phyloP scores from a whole-genome alignment of 2,888 invertebrate species.

The Epistrophe grossulariae region DNA sequence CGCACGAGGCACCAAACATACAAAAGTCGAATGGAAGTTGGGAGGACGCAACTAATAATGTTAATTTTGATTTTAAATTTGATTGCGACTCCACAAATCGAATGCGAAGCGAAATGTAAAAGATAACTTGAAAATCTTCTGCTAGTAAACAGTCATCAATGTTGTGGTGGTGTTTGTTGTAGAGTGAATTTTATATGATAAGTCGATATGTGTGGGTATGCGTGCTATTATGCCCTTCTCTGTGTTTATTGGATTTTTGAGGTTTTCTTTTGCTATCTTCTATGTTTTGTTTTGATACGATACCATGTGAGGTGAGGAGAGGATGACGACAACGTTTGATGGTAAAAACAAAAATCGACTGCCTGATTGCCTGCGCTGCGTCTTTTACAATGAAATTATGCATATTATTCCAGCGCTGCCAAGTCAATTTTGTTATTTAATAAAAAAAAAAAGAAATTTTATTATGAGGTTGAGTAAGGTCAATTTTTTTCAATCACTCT shows the following conservation, averaged over 20 bases:
- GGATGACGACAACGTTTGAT: conserved; percentile 15
- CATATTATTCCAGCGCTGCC: not conserved
- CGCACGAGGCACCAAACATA: conserved; percentile 20
- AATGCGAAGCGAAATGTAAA: not conserved
- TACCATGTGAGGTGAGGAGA: not conserved
- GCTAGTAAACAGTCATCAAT: not conserved
- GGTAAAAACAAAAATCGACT: not conserved
- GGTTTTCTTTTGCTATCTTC: not conserved
- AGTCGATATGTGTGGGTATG: not conserved
- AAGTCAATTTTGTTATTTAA: not conserved
- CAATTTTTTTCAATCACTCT: too few species aligned
- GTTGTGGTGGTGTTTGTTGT: not conserved
- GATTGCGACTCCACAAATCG: conserved; percentile 29
- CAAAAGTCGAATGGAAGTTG: conserved; percentile 39
- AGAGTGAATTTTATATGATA: not conserved
- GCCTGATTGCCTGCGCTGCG: not conserved
- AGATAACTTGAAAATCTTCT: conserved; percentile 29
- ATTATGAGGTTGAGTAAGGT: conserved; percentile 4
- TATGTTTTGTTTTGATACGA: conserved; percentile 22
- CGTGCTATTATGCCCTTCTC: not conserved
- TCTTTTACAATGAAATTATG: too few species aligned
- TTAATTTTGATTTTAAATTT: conserved; percentile 45
- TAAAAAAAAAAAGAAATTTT: not conserved
- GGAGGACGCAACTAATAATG: conserved; percentile 55
- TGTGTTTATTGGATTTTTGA: not conserved